phyloP scores from a whole-genome alignment of 2,888 invertebrate species.

The Chrysina gloriosa region DNA sequence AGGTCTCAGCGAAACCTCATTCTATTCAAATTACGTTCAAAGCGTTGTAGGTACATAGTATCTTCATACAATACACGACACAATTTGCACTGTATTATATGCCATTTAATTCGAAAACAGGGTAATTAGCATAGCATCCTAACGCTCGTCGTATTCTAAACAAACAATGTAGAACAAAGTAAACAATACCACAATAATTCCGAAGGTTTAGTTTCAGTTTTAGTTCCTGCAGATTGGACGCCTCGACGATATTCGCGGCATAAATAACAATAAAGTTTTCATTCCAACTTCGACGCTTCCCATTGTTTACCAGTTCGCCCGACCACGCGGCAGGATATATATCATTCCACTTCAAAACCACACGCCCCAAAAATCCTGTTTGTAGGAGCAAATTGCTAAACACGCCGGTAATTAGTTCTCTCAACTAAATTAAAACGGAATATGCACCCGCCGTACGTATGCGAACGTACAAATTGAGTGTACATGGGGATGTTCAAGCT shows the following conservation, averaged over 20 bases:
- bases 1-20: no score
- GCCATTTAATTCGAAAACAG: no score
- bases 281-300: not conserved
- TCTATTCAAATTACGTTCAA: no score
- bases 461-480: no score
- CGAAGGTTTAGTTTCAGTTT: conserved; percentile 12
- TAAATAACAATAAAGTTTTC: conserved; percentile 34
- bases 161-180: not conserved
- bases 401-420: not conserved
- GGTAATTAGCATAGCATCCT: not conserved
- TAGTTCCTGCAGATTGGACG: conserved; percentile 22
- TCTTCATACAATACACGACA: no score
- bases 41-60: no score
- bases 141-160: not conserved
- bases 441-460: no score
- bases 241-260: not conserved
- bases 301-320: conserved; percentile 18
- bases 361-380: conserved; percentile 5
- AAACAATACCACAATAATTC: conserved; percentile 8
- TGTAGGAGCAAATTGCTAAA: not conserved
- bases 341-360: not conserved
- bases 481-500: no score
- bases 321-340: not conserved
- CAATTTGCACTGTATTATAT: no score
- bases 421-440: not conserved